Conservation (phyloP, 1,140 invertebrate genomes). For the Mizuhopecten yessoensis region DNA sequence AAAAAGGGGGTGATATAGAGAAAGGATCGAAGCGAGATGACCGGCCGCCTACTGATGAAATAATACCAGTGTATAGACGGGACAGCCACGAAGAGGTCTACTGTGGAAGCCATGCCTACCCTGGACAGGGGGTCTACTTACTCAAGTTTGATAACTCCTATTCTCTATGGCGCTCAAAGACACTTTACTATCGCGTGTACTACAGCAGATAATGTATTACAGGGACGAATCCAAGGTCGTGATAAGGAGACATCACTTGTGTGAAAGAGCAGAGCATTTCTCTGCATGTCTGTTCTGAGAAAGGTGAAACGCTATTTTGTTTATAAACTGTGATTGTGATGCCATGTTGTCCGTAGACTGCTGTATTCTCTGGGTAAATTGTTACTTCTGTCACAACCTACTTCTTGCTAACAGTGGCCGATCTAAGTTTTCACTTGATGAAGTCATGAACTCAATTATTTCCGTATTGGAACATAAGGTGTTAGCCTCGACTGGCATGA, state of each 20-base stretch:
- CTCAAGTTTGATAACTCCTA: constrained; percentile 99
- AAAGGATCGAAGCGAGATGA: constrained; percentile 77
- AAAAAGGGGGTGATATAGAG: constrained; percentile 76
- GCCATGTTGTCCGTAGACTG: neutral
- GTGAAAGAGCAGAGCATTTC: neutral
- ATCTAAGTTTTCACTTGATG: neutral
- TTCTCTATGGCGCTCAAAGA: constrained; percentile 99
- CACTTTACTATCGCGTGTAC: constrained; percentile 98
- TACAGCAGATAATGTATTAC: constrained; percentile 88
- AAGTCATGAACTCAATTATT: neutral
- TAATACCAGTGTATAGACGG: constrained; percentile 96
- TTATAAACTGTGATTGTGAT: neutral
- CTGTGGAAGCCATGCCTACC: constrained; percentile 97
- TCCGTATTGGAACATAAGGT: too few relatives aligned
- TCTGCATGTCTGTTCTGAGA: neutral
- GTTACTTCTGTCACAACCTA: neutral
- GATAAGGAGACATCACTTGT: neutral
- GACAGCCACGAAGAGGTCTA: constrained; percentile 99
- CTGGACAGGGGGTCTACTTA: constrained; percentile 96
- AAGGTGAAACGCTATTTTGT: neutral
- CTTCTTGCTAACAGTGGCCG: neutral
- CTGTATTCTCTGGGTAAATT: neutral
- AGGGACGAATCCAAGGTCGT: neutral
- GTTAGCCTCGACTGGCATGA: too few relatives aligned
- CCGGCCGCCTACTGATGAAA: constrained; percentile 88